Evolutionary conservation across 2,113 vertebrate genomes (phyloP).

Genomic region (Pseudopodoces humilis): DNA sequence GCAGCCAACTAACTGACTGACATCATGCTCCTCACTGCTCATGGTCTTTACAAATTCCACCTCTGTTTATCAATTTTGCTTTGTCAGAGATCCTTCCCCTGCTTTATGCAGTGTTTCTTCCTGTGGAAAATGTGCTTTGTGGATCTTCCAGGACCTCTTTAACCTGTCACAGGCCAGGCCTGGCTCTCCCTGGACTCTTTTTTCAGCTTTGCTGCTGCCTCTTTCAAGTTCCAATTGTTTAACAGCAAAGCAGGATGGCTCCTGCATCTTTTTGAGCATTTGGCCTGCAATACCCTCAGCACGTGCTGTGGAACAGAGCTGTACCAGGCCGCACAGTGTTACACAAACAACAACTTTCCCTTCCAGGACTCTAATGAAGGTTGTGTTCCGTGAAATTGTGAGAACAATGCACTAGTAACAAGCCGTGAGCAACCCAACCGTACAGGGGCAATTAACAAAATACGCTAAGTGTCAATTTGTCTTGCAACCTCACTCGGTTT

Average conservation of each 20-base stretch:
- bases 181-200: not conserved
- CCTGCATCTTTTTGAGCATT: not conserved
- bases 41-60: not conserved
- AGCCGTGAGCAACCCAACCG: not conserved
- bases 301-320: not conserved
- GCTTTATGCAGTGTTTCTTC: not conserved
- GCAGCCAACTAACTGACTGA: not conserved
- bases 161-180: not conserved
- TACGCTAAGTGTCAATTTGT: not conserved
- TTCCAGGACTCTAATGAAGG: not conserved
- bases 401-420: not conserved
- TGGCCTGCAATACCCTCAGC: not conserved
- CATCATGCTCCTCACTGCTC: not conserved
- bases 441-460: slow-evolving; percentile 15
- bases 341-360: not conserved
- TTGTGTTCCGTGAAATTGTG: not conserved
- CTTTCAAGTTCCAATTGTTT: not conserved
- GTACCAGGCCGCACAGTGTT: not conserved
- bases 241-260: not conserved
- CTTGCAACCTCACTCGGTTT: not conserved
- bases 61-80: not conserved
- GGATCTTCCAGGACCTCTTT: not conserved
- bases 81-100: not conserved
- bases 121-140: not conserved
- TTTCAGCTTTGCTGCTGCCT: not conserved